These are phyloP conservation scores for Mustelus asterias DNA, from an alignment of 2,113 vertebrate species.

Conservation along the genomic window DNA sequence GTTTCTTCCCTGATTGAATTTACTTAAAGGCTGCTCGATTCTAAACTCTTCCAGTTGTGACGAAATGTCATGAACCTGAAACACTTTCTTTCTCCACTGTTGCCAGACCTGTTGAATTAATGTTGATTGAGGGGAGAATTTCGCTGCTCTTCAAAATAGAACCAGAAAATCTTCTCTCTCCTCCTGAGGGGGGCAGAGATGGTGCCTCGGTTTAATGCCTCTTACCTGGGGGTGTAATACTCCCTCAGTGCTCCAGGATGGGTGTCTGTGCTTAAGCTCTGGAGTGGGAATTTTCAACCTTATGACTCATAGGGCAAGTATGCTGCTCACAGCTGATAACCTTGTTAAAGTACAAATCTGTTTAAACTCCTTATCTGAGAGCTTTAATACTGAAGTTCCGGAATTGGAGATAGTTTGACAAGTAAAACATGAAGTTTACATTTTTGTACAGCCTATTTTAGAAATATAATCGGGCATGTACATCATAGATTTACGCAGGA, in stretches of 20 bases:
- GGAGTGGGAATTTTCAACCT: neutral
- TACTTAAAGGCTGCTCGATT: neutral
- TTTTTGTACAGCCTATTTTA: neutral
- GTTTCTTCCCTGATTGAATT: neutral
- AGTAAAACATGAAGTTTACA: neutral
- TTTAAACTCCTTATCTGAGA: neutral
- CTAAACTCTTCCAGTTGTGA: neutral
- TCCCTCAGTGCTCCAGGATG: neutral
- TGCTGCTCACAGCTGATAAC: neutral
- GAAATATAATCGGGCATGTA: neutral
- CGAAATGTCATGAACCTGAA: neutral
- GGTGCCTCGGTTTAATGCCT: neutral
- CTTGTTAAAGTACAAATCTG: neutral
- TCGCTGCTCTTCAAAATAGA: neutral
- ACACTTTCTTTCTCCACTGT: neutral
- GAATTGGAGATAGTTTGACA: neutral
- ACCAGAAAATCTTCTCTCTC: too few species aligned
- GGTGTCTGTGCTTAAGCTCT: neutral
- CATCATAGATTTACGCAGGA: neutral
- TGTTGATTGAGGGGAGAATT: neutral
- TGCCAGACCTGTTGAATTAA: neutral
- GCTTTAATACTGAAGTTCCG: neutral
- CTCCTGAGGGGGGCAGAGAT: too few species aligned
- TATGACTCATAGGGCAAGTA: neutral
- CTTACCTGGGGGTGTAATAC: neutral